Evolutionary conservation across 2,113 vertebrate species (phyloP).

Genomic region (Puma concolor): DNA sequence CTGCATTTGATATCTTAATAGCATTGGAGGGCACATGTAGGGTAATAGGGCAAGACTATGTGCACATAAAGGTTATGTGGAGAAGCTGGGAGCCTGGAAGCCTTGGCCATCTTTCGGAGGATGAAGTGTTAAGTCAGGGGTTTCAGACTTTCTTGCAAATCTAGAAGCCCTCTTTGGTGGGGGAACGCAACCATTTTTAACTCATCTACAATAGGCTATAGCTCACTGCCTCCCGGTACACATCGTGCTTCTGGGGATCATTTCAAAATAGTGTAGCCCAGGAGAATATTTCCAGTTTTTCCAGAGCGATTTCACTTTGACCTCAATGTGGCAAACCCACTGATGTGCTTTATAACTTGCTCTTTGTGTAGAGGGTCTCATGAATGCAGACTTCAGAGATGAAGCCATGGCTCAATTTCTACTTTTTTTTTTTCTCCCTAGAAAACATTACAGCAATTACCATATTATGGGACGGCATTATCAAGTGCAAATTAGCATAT

Average conservation of each 20-base stretch:
- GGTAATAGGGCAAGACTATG: slow-evolving; percentile 66
- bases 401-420: slow-evolving; percentile 75
- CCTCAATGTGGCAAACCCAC: neutral
- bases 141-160: slow-evolving; percentile 35
- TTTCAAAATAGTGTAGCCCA: neutral
- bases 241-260: neutral
- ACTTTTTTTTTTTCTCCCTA: slow-evolving; percentile 77
- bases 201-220: neutral
- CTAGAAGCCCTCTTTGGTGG: neutral
- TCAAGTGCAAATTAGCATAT: slow-evolving; percentile 90
- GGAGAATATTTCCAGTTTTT: neutral
- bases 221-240: neutral
- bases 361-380: slow-evolving; percentile 58
- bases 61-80: slow-evolving; percentile 61
- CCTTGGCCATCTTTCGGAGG: slow-evolving; percentile 21
- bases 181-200: too few relatives aligned
- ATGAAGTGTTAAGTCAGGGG: slow-evolving; percentile 2
- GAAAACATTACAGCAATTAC: slow-evolving; percentile 87
- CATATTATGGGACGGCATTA: slow-evolving; percentile 85
- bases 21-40: slow-evolving; percentile 41
- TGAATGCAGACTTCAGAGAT: slow-evolving; percentile 36
- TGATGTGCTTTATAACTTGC: neutral
- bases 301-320: neutral
- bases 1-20: slow-evolving; percentile 87
- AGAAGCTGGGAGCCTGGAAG: slow-evolving; percentile 44